Evolutionary conservation across 64 coral and sea anemone species (phyloP), one percentile per base, ranked within the genome.

Genomic region (Pachyseris speciosa): DNA sequence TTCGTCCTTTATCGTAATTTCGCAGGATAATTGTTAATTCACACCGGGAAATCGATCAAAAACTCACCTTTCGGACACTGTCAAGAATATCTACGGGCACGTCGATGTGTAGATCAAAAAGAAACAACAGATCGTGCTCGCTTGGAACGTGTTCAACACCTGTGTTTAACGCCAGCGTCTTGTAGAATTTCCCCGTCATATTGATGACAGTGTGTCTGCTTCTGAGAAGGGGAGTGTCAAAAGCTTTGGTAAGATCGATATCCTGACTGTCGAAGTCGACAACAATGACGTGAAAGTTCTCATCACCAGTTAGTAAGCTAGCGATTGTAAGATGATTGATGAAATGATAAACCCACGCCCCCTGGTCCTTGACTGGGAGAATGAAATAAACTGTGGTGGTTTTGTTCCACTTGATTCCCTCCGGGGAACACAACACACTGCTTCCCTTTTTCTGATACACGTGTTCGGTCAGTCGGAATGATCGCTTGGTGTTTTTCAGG

Each of bases 261-360:
- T 92, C 90, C 19, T 64, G 26, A 53, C 90, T 92, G 48, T 89
- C 87, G 66, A 89, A 57, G 22, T 87, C 85, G 24, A 87, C 69
- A 38, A 87, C 68, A 74, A 87, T 57, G 12, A 87, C 47, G n/a
- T 75, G 64, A 74, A 87, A 87, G 41, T 55, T 55, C 30, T 32
- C 47, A 38, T 87, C 85, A 17, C 68, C 48, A 15, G 85, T 73
- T 57, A 52, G 28, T 74, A 22, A 53, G 68, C 74, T 73, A 0
- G 50, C 85, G 7, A 58, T 53, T 2, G 85, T 60, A 10, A 87
- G 7, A 28, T 68, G 22, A 33, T 60, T 74, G 22, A 87, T 87
- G n/a, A 87, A 87, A 37, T 72, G 70, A 10, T 74, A 59, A n/a
- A 87, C 48, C 85, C 85, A 87, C 43, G 31, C 43, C 6, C 48